These are phyloP conservation scores for Syngnathus typhle DNA, from an alignment of 2,113 vertebrate genomes.

Conservation along the genomic window DNA sequence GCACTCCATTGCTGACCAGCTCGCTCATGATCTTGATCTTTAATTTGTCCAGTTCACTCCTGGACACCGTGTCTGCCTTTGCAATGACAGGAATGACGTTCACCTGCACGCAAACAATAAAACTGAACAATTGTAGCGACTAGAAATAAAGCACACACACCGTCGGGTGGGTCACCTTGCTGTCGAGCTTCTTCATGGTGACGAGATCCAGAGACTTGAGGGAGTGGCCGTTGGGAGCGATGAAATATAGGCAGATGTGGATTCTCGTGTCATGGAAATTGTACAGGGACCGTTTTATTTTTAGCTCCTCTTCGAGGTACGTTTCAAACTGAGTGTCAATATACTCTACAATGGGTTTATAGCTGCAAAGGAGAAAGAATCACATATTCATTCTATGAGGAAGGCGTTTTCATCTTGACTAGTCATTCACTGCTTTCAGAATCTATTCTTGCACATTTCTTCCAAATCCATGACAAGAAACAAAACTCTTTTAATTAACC, in stretches of 20 bases:
- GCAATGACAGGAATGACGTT: constrained; percentile 97
- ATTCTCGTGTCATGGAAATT: constrained; percentile 90
- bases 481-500: too few relatives aligned
- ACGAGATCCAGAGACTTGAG: constrained; percentile 92
- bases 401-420: background rate
- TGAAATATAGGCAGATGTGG: constrained; percentile 93
- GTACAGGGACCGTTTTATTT: constrained; percentile 87
- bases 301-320: constrained; percentile 94
- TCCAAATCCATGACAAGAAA: background rate
- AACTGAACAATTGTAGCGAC: background rate
- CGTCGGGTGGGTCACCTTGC: constrained; percentile 75
- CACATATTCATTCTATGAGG: background rate
- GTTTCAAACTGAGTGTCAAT: constrained; percentile 93
- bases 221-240: constrained; percentile 88
- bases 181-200: constrained; percentile 96
- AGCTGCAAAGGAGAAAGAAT: constrained; percentile 75
- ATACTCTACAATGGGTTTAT: constrained; percentile 93
- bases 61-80: constrained; percentile 93
- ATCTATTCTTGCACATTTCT: background rate
- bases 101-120: constrained; percentile 67
- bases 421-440: background rate
- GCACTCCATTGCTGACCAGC: constrained; percentile 93
- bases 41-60: constrained; percentile 90
- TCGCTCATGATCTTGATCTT: constrained; percentile 99
- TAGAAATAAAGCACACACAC: background rate